phyloP scores from a whole-genome alignment of 2,888 invertebrate species.

The Oscheius sp. region DNA sequence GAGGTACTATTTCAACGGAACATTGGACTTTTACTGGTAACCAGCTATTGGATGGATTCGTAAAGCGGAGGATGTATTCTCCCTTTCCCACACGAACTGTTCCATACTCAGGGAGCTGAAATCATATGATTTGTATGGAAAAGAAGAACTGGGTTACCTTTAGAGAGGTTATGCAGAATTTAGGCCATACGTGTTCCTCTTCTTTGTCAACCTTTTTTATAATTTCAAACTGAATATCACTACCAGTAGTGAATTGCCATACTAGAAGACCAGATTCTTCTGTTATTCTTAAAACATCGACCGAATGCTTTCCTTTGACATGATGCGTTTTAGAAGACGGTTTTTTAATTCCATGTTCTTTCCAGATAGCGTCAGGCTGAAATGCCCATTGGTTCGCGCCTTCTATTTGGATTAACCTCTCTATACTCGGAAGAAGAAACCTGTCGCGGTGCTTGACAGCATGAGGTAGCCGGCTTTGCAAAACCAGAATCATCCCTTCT shows the following conservation, averaged over 20 bases:
- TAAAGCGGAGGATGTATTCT: slow-evolving; percentile 58
- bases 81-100: slow-evolving; percentile 44
- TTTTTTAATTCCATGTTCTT: slow-evolving; percentile 36
- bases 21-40: slow-evolving; percentile 54
- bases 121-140: not conserved
- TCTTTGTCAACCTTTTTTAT: slow-evolving; percentile 40
- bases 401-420: not conserved
- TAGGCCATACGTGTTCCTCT: slow-evolving; percentile 59
- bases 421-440: slow-evolving; percentile 26
- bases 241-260: slow-evolving; percentile 61
- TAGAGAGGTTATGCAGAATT: slow-evolving; percentile 55
- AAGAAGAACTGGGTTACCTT: slow-evolving; percentile 36
- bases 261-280: slow-evolving; percentile 48
- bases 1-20: slow-evolving; percentile 27
- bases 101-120: slow-evolving; percentile 60
- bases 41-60: slow-evolving; percentile 58
- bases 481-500: slow-evolving; percentile 60
- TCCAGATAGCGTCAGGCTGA: slow-evolving; percentile 43
- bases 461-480: slow-evolving; percentile 51
- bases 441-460: slow-evolving; percentile 29
- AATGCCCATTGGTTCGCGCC: not conserved
- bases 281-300: slow-evolving; percentile 43
- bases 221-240: slow-evolving; percentile 65
- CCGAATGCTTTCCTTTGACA: slow-evolving; percentile 10
- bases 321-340: slow-evolving; percentile 33